These are phyloP conservation scores for Smutsia gigantea DNA, from an alignment of 2,797 vertebrate species.

Conservation along the genomic window DNA sequence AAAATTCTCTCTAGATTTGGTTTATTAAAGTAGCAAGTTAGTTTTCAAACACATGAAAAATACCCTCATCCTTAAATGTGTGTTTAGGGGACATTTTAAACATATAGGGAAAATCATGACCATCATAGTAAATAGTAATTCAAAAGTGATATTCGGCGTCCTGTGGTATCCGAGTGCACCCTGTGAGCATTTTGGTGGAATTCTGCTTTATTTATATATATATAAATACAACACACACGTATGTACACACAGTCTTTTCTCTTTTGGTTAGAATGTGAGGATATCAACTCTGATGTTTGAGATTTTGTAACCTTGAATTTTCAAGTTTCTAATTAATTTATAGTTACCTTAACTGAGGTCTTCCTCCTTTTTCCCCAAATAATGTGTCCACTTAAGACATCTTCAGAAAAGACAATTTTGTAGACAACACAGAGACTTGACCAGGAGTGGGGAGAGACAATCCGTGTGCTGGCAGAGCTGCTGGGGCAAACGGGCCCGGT, in stretches of 20 bases:
- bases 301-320: not conserved
- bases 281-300: not conserved
- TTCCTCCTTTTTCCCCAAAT: not conserved
- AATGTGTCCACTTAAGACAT: not conserved
- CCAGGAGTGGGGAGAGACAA: not conserved
- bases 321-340: not conserved
- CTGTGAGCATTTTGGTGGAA: not conserved
- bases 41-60: constrained; percentile 4
- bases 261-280: not conserved
- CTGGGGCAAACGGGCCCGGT: rapidly evolving
- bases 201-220: not conserved
- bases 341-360: rapidly evolving
- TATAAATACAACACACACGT: rapidly evolving
- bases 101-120: not conserved
- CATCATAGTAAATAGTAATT: not conserved
- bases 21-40: not conserved
- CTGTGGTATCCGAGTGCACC: rapidly evolving
- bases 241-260: not conserved
- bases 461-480: rapidly evolving
- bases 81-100: not conserved
- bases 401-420: not conserved
- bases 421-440: not conserved
- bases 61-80: not conserved
- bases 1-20: not conserved
- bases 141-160: too few species aligned